Base-by-base conservation (phyloP, 2,888 invertebrate species). In the Tinea semifulvella region DNA sequence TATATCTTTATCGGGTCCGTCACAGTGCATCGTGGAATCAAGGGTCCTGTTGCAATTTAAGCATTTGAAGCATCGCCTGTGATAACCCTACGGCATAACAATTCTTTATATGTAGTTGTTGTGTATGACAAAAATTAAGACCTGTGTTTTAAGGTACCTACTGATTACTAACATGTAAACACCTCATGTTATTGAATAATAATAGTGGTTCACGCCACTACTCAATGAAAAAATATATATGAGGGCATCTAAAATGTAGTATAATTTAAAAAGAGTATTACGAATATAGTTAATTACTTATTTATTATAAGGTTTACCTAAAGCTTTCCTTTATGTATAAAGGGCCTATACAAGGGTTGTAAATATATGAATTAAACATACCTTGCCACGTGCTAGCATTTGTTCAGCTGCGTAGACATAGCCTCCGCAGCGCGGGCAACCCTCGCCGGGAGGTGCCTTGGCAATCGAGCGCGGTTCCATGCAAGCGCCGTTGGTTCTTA, bases 351-450 rank as follows among this genome's bases (percentile, higher is more conserved):
- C n/a, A n/a, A n/a, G n/a, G n/a, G n/a, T n/a, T n/a, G n/a, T n/a
- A n/a, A n/a, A n/a, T n/a, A n/a, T n/a, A n/a, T n/a, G n/a, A n/a
- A 26, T 14, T 11, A 48, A 49, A 84, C 88, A 89, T 84, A 94
- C 93, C 85, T 89, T 86, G 84, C 92, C 93, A 68, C 92, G 87
- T 54, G 94, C 94, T 61, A 94, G 84, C 93, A 94, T 94, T 80
- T 94, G 92, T 77, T 95, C 94, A 48, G 94, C 94, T 50, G 92
- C 92, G 73, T 94, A 95, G 45, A 94, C 94, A 65, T 76, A 92
- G 51, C 94, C 93, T 52, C 94, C 94, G 67, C 94, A 94, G 58
- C 94, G 85, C 20, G 94, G 94, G 63, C 94, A 94, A 49, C 93
- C 94, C 71, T 92, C 85, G 44, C 93, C 93, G 56, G 90, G 90